Evolutionary conservation across 92 coral and sea anemone genomes (phyloP).

Genomic region (Heteractis magnifica): DNA sequence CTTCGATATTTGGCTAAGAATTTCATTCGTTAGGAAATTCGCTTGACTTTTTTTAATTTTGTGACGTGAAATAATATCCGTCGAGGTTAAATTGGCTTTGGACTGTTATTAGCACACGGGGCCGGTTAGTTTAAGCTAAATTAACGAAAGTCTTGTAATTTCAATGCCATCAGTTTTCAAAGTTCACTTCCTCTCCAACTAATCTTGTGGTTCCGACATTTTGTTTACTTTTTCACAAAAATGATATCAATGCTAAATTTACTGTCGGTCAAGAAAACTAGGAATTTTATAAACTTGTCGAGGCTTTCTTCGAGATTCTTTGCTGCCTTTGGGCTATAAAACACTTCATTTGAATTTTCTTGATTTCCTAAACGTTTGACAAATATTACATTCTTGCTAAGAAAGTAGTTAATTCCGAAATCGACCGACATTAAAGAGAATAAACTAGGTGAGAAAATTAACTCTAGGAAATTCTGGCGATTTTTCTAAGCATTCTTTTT

Average conservation of each 20-base stretch:
- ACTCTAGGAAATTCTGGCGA: neutral
- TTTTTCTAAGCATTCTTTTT: neutral
- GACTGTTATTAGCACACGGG: conserved; percentile 8
- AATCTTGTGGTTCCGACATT: conserved; percentile 37
- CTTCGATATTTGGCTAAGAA: conserved; percentile 43
- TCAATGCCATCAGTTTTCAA: conserved; percentile 22
- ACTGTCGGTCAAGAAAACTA: conserved; percentile 6
- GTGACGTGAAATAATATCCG: conserved; percentile 28
- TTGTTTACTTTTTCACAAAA: conserved; percentile 34
- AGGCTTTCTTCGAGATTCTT: neutral
- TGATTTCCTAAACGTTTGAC: neutral
- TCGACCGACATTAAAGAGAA: neutral
- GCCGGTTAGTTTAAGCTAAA: conserved; percentile 23
- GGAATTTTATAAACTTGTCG: conserved; percentile 14
- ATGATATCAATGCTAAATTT: conserved; percentile 31
- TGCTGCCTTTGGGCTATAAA: conserved; percentile 23
- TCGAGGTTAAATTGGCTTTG: neutral
- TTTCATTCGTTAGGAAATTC: conserved; percentile 26
- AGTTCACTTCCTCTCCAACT: conserved; percentile 27
- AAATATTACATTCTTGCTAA: conserved; percentile 7
- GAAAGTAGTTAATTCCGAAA: neutral
- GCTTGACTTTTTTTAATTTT: conserved; percentile 24
- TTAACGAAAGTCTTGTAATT: conserved; percentile 21
- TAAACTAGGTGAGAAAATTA: neutral
- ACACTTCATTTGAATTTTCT: conserved; percentile 11